Conservation (phyloP, 2,113 vertebrate genomes). For the Xenus cinereus region DNA sequence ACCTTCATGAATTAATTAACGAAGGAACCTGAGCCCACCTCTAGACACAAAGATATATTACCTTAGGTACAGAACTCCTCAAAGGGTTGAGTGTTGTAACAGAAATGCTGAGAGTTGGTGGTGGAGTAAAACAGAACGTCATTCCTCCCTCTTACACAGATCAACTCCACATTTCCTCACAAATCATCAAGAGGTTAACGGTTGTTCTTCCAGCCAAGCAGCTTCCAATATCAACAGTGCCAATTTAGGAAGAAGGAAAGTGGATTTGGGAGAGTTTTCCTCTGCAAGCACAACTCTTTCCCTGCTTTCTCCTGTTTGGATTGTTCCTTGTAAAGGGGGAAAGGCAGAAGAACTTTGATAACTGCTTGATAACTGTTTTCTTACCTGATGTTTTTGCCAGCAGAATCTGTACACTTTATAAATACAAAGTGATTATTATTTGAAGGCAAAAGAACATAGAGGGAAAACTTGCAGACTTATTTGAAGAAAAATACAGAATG, state of each 20-base stretch:
- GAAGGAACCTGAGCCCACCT: neutral
- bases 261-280: neutral
- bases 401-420: neutral
- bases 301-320: neutral
- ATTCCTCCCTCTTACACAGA: neutral
- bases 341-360: neutral
- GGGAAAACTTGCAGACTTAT: neutral
- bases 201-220: neutral
- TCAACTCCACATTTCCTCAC: neutral
- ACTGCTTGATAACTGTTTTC: neutral
- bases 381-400: neutral
- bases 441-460: neutral
- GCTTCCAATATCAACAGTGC: neutral
- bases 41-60: neutral
- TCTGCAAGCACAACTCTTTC: neutral
- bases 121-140: neutral
- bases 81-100: neutral
- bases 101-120: neutral
- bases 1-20: neutral
- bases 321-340: neutral
- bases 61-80: neutral
- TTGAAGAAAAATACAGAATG: neutral
- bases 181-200: neutral
- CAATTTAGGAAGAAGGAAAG: neutral
- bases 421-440: neutral